These are phyloP conservation scores for Salticus scenicus DNA, from an alignment of 2,888 invertebrate species.

Conservation along the genomic window DNA sequence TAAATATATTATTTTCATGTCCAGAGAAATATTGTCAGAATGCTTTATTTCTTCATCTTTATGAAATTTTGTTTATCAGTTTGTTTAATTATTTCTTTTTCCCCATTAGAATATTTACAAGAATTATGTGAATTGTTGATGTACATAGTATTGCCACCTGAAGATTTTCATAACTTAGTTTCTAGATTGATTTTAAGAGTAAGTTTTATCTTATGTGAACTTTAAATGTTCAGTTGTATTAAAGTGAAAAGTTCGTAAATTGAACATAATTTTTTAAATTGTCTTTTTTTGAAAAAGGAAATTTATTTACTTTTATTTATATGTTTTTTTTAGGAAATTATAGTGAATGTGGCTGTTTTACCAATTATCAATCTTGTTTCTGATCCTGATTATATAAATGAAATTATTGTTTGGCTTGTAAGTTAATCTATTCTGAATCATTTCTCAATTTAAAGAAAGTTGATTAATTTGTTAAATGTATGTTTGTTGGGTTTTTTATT, in stretches of 20 bases:
- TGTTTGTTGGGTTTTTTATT: no score
- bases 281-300: no score
- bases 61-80: no score
- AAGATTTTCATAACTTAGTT: slow-evolving; percentile 89
- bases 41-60: no score
- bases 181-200: slow-evolving; percentile 82
- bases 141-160: slow-evolving; percentile 87
- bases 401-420: slow-evolving; percentile 89
- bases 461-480: no score
- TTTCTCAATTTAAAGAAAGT: no score
- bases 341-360: slow-evolving; percentile 83
- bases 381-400: slow-evolving; percentile 94
- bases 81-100: slow-evolving; percentile 70
- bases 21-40: no score
- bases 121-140: slow-evolving; percentile 88
- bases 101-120: slow-evolving; percentile 82
- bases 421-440: no score
- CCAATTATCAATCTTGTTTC: slow-evolving; percentile 85
- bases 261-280: no score
- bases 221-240: slow-evolving; percentile 20
- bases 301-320: no score
- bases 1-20: no score
- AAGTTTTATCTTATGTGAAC: slow-evolving; percentile 76
- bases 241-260: no score
- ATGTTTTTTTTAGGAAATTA: slow-evolving; percentile 81